A percentile compares a stretch with the other conserved stretches of the same genome.
Conservation (phyloP, 2,888 invertebrate species). For the Pollenia griseotomentosa region DNA sequence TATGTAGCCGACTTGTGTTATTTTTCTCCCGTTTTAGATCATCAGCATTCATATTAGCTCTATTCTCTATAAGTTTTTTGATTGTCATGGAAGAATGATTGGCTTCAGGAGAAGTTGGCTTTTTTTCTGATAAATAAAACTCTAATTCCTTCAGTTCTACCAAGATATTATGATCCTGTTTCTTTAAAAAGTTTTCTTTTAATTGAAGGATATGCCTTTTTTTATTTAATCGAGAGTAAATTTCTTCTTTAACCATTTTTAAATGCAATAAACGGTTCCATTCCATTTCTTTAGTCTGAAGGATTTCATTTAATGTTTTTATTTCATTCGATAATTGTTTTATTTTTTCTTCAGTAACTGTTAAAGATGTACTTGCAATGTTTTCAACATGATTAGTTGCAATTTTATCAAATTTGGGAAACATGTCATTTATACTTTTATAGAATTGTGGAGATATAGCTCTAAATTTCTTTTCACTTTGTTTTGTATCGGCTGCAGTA, state of each 20-base stretch:
- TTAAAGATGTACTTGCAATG: slow-evolving; percentile 86
- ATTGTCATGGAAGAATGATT: slow-evolving; percentile 72
- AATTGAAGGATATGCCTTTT: slow-evolving; percentile 87
- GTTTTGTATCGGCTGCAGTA: background rate
- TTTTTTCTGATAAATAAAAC: slow-evolving; percentile 70
- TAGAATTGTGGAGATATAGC: slow-evolving; percentile 77
- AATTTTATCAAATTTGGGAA: slow-evolving; percentile 76
- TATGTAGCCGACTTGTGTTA: slow-evolving; percentile 78
- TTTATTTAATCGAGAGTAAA: slow-evolving; percentile 89
- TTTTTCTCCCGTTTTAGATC: slow-evolving; percentile 80
- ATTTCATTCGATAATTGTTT: slow-evolving; percentile 88
- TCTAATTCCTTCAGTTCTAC: slow-evolving; percentile 75
- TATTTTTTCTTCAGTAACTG: slow-evolving; percentile 87
- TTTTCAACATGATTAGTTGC: slow-evolving; percentile 84
- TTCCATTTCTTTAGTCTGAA: slow-evolving; percentile 92
- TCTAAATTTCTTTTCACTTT: slow-evolving; percentile 53
- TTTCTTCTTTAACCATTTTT: slow-evolving; percentile 93
- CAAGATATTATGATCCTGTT: slow-evolving; percentile 70
- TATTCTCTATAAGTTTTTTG: slow-evolving; percentile 78
- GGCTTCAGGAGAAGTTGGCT: slow-evolving; percentile 13
- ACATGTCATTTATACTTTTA: slow-evolving; percentile 78
- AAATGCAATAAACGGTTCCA: slow-evolving; percentile 93
- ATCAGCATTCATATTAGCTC: slow-evolving; percentile 80
- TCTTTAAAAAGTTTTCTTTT: slow-evolving; percentile 77
- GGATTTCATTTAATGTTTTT: slow-evolving; percentile 89